Evolutionary conservation across 2,888 invertebrate species (phyloP).

Genomic region (Spatulosminthurus flaviceps): DNA sequence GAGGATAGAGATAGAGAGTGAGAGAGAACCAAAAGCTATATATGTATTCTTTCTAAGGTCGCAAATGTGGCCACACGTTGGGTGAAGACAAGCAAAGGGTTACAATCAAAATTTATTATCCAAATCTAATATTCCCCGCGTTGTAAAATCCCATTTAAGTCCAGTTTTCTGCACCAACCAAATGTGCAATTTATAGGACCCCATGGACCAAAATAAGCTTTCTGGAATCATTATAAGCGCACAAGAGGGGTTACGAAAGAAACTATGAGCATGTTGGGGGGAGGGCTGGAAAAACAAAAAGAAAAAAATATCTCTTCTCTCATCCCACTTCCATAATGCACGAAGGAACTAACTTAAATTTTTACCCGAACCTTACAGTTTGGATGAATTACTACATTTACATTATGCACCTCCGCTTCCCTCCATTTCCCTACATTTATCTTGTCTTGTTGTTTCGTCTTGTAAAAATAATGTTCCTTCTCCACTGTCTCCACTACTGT

Average conservation of each 20-base stretch:
- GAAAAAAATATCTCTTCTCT: neutral
- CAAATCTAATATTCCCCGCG: conserved; percentile 15
- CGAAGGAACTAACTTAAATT: neutral
- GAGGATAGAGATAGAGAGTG: neutral
- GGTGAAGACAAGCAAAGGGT: neutral
- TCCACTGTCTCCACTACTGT: no score
- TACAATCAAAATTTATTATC: conserved; percentile 10
- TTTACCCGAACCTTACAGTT: neutral
- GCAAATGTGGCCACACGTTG: neutral
- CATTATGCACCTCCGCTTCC: conserved; percentile 8
- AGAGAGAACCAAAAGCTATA: neutral
- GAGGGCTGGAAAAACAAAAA: neutral
- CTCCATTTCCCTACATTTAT: conserved; percentile 5
- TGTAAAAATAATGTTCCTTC: no score
- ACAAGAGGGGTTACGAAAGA: no score
- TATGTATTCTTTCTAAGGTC: neutral
- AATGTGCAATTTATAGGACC: conserved; percentile 16
- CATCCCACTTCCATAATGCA: neutral
- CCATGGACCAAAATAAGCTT: conserved; percentile 5
- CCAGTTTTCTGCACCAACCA: conserved; percentile 12
- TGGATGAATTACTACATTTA: neutral
- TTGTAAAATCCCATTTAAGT: conserved; percentile 32
- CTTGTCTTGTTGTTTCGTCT: neutral
- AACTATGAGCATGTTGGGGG: neutral
- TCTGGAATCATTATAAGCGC: neutral